phyloP scores from a whole-genome alignment of 2,888 invertebrate species.

The Drosophila neonasuta region DNA sequence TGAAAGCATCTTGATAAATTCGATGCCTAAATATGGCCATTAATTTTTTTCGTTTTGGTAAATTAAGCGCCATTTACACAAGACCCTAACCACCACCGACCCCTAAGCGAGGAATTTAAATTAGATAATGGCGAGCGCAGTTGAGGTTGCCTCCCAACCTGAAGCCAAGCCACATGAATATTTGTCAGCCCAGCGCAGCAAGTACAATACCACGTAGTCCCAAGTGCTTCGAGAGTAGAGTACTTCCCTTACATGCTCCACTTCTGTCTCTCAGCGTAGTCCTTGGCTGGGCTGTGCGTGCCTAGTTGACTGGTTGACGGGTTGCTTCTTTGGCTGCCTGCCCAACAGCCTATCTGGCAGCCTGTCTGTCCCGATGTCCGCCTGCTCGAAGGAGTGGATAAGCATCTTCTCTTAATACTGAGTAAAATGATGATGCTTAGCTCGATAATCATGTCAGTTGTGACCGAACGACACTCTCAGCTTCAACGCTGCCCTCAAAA shows the following conservation, averaged over 20 bases:
- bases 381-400: constrained; percentile 51
- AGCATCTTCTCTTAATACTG: constrained; percentile 76
- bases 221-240: constrained; percentile 19
- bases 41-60: constrained; percentile 64
- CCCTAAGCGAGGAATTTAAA: constrained; percentile 67
- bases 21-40: constrained; percentile 53
- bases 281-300: constrained; percentile 32
- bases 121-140: constrained; percentile 61
- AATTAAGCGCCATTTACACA: constrained; percentile 64
- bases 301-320: constrained; percentile 27
- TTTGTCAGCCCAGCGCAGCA: constrained; percentile 50
- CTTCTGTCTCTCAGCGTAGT: constrained; percentile 9
- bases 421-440: constrained; percentile 72
- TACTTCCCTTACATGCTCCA: constrained; percentile 16
- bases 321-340: constrained; percentile 22
- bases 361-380: constrained; percentile 17
- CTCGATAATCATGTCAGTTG: constrained; percentile 73
- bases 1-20: constrained; percentile 64
- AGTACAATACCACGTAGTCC: constrained; percentile 50
- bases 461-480: constrained; percentile 41
- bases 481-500: constrained; percentile 45
- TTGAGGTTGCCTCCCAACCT: constrained; percentile 29
- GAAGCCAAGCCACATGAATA: constrained; percentile 57
- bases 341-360: constrained; percentile 32
- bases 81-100: constrained; percentile 27